phyloP scores from a whole-genome alignment of 1,140 invertebrate species.

The Thaumetopoea pityocampa region DNA sequence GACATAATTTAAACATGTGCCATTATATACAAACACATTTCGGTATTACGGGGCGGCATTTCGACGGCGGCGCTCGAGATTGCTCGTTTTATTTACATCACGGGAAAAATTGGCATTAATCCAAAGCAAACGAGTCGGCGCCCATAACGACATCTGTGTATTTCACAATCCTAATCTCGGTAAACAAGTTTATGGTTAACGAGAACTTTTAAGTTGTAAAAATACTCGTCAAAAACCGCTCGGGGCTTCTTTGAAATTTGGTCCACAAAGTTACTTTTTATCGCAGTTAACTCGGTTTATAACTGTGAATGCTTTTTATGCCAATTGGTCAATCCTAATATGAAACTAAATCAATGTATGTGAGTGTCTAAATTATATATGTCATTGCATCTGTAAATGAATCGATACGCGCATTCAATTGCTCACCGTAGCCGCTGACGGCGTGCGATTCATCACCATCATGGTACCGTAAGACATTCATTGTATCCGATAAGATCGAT shows the following conservation, averaged over 20 bases:
- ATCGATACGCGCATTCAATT: background rate
- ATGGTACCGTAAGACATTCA: slow-evolving; percentile 6
- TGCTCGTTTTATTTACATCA: slow-evolving; percentile 57
- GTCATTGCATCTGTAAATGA: slow-evolving; percentile 6
- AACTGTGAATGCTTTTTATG: too few relatives aligned
- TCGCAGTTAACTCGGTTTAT: too few relatives aligned
- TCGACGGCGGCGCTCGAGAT: slow-evolving; percentile 16
- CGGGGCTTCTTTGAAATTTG: slow-evolving; percentile 4
- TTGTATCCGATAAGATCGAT: slow-evolving; percentile 29
- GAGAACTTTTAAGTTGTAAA: slow-evolving; percentile 10
- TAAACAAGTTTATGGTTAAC: slow-evolving; percentile 28
- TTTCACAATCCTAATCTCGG: slow-evolving; percentile 30
- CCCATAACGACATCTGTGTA: slow-evolving; percentile 23
- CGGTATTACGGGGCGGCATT: slow-evolving; percentile 5
- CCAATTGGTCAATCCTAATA: too few relatives aligned
- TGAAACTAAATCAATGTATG: too few relatives aligned
- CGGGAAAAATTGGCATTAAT: slow-evolving; percentile 52
- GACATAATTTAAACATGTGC: slow-evolving; percentile 35
- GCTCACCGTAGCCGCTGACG: slow-evolving; percentile 4
- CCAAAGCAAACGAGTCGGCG: slow-evolving; percentile 33
- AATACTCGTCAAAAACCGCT: slow-evolving; percentile 9
- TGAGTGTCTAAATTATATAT: slow-evolving; percentile 9
- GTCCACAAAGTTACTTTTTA: slow-evolving; percentile 7
- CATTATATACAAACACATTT: slow-evolving; percentile 6
- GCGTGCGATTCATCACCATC: slow-evolving; percentile 12